phyloP scores from a whole-genome alignment of 2,888 invertebrate genomes.

The Ischnura elegans region DNA sequence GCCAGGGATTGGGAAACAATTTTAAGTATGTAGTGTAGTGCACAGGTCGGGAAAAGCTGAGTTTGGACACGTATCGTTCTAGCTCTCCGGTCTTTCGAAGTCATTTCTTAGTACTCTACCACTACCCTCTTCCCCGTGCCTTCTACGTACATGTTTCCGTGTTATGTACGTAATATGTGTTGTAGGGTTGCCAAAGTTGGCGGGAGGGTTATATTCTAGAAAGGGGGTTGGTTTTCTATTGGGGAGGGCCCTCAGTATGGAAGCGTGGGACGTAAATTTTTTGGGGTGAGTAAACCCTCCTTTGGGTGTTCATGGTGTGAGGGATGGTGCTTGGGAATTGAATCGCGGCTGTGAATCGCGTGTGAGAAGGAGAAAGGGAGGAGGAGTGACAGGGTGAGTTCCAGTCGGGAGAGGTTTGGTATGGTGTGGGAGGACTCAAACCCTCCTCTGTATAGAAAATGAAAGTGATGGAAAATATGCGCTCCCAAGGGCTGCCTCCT shows the following conservation, averaged over 20 bases:
- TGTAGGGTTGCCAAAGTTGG: neutral
- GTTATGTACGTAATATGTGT: neutral
- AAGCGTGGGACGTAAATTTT: conserved; percentile 21
- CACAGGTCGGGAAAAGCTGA: no score
- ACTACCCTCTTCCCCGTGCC: no score
- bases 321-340: neutral
- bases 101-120: neutral
- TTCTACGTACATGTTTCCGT: no score
- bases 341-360: neutral
- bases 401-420: neutral
- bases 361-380: neutral
- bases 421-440: neutral
- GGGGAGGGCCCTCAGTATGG: neutral
- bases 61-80: no score
- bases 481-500: neutral
- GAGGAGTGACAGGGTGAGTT: neutral
- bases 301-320: neutral
- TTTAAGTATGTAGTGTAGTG: no score
- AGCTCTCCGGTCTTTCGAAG: neutral
- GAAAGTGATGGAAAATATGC: neutral
- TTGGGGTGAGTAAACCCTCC: neutral
- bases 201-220: neutral
- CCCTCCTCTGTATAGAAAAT: neutral
- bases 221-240: neutral
- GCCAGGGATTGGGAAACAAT: no score